Percentiles rank a stretch among this genome's conserved stretches.
Evolutionary conservation across 2,888 invertebrate species (phyloP).

Genomic region (Cremastobaeus sp.): DNA sequence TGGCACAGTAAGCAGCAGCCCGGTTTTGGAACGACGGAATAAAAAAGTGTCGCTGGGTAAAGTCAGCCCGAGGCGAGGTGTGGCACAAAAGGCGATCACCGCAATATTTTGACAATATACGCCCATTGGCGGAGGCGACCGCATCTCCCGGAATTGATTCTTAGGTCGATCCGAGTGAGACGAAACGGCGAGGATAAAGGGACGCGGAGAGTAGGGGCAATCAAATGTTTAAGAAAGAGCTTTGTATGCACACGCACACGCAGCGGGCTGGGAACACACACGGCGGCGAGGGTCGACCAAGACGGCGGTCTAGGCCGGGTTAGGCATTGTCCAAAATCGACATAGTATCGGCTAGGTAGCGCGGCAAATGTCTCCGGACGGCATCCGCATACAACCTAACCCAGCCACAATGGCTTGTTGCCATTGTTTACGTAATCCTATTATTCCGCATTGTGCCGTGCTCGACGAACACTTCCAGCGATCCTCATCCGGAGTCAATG

Average conservation of each 20-base stretch:
- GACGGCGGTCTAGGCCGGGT: slow-evolving; percentile 54
- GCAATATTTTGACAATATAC: slow-evolving; percentile 78
- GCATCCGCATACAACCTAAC: slow-evolving; percentile 54
- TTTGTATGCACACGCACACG: slow-evolving; percentile 55
- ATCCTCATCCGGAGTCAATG: slow-evolving; percentile 69
- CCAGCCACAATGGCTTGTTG: slow-evolving; percentile 76
- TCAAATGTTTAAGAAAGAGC: slow-evolving; percentile 51
- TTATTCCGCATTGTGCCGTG: slow-evolving; percentile 75
- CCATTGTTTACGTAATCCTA: slow-evolving; percentile 78
- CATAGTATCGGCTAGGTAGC: slow-evolving; percentile 70
- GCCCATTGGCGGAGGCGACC: slow-evolving; percentile 69
- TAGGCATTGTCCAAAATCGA: slow-evolving; percentile 72
- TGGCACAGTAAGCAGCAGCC: slow-evolving; percentile 61
- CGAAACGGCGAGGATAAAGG: slow-evolving; percentile 33
- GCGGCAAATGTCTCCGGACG: slow-evolving; percentile 67
- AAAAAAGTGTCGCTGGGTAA: slow-evolving; percentile 64
- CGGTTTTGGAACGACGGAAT: slow-evolving; percentile 59
- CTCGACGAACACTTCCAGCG: slow-evolving; percentile 73
- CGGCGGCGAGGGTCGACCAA: slow-evolving; percentile 36
- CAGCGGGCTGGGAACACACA: slow-evolving; percentile 29
- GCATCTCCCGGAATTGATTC: slow-evolving; percentile 62
- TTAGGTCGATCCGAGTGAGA: slow-evolving; percentile 47
- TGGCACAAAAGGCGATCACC: slow-evolving; percentile 73
- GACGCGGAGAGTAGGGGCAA: slow-evolving; percentile 51
- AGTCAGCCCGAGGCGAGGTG: slow-evolving; percentile 71